Conservation (phyloP, 2,113 vertebrate genomes). For the Peromyscus leucopus region DNA sequence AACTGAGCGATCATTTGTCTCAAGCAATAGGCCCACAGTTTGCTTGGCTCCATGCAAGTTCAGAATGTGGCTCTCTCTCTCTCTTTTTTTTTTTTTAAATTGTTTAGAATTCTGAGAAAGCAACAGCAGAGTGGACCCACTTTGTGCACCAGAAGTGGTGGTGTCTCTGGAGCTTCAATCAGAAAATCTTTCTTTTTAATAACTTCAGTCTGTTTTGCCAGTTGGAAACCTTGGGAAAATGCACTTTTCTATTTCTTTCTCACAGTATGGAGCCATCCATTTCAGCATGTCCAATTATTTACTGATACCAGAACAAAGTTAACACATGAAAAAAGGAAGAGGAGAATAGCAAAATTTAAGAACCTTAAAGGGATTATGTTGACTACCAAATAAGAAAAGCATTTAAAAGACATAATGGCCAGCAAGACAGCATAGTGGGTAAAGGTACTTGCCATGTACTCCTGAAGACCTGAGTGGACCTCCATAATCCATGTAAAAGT, state of each 20-base stretch:
- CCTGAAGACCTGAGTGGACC: too few relatives aligned
- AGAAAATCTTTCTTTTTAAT: not conserved
- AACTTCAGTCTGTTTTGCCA: not conserved
- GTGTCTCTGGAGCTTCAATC: not conserved
- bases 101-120: not conserved
- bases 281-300: not conserved
- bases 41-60: not conserved
- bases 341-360: not conserved
- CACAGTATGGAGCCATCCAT: not conserved
- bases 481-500: not conserved
- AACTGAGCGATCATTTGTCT: not conserved
- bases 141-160: not conserved
- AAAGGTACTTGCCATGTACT: not conserved
- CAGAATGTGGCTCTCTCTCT: not conserved
- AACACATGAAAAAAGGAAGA: not conserved
- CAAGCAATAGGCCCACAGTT: not conserved
- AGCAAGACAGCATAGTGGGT: too few relatives aligned
- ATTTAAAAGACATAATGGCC: not conserved
- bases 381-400: not conserved
- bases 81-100: too few relatives aligned
- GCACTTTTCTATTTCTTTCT: not conserved
- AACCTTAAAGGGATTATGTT: not conserved
- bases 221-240: not conserved
- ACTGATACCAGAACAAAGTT: not conserved
- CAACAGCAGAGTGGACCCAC: not conserved